A percentile compares a stretch with the other conserved stretches of the same genome.
These are phyloP conservation scores for Gastrophysa polygoni DNA, from an alignment of 2,888 invertebrate species.

Conservation along the genomic window DNA sequence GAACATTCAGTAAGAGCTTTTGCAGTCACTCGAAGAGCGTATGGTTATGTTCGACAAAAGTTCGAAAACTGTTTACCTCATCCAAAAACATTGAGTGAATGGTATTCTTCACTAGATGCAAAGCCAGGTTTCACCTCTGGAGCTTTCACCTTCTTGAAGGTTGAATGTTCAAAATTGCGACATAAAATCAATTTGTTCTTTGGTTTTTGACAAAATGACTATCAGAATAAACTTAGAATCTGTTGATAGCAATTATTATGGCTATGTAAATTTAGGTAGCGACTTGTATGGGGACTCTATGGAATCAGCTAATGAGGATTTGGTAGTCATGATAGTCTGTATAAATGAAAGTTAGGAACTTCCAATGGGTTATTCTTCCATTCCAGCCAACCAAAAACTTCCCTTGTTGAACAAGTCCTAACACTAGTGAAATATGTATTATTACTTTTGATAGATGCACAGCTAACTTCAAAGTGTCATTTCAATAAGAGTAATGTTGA, in stretches of 20 bases:
- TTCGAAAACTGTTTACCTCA: conserved; percentile 29
- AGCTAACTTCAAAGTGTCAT: conserved; percentile 22
- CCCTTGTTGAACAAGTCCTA: conserved; percentile 22
- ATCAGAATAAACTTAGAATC: conserved; percentile 32
- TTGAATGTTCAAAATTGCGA: conserved; percentile 20
- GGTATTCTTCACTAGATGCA: conserved; percentile 28
- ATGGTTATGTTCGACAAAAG: conserved; percentile 25
- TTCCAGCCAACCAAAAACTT: conserved; percentile 24
- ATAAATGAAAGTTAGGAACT: conserved; percentile 31
- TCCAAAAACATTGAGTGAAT: conserved; percentile 25
- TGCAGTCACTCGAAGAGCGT: conserved; percentile 11
- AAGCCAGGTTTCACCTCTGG: conserved; percentile 30
- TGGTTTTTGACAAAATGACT: conserved; percentile 35
- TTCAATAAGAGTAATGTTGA: conserved; percentile 20
- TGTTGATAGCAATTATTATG: conserved; percentile 29
- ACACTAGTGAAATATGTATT: conserved; percentile 15
- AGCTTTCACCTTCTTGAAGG: conserved; percentile 27
- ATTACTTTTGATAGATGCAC: conserved; percentile 29
- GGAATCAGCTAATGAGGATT: conserved; percentile 28
- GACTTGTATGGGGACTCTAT: conserved; percentile 24
- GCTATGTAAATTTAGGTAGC: conserved; percentile 35
- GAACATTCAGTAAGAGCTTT: too few relatives aligned
- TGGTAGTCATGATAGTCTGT: conserved; percentile 30
- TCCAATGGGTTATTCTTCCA: conserved; percentile 31
- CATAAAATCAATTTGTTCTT: conserved; percentile 27